phyloP scores from a whole-genome alignment of 2,888 invertebrate genomes.

The Pelosia muscerda region DNA sequence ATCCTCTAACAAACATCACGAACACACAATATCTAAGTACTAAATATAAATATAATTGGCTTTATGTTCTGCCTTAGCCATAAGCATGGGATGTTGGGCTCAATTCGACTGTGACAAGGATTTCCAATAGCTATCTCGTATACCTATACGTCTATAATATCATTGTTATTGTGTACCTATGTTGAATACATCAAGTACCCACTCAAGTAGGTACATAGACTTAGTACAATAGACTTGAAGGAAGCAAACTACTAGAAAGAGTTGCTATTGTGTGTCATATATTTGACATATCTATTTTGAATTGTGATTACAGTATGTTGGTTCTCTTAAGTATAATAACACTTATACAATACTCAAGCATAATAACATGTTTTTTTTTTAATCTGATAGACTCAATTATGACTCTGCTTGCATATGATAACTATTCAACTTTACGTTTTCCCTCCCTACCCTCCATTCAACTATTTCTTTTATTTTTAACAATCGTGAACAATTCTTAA shows the following conservation, averaged over 20 bases:
- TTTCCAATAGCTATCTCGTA: slow-evolving; percentile 21
- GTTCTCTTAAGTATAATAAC: too few species aligned
- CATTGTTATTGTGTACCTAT: slow-evolving; percentile 5
- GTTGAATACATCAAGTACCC: background rate
- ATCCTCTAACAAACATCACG: background rate
- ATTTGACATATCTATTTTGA: too few species aligned
- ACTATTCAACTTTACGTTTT: too few species aligned
- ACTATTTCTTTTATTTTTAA: too few species aligned
- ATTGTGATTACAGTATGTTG: too few species aligned
- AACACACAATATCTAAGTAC: background rate
- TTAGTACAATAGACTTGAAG: background rate
- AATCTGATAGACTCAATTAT: too few species aligned
- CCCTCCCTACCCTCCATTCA: background rate
- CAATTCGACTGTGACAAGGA: slow-evolving; percentile 52
- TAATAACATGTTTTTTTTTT: too few species aligned
- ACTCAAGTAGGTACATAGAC: background rate
- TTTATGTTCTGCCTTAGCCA: slow-evolving; percentile 30
- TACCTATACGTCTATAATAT: background rate
- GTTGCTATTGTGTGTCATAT: background rate
- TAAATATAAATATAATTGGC: slow-evolving; percentile 14
- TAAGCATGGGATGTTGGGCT: slow-evolving; percentile 51
- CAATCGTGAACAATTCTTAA: background rate
- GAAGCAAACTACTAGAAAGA: background rate
- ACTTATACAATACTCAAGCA: too few species aligned
- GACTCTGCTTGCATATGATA: too few species aligned